A percentile compares a stretch with the other conserved stretches of the same genome.
Conservation (phyloP, 2,888 invertebrate species). For the Aelia acuminata region DNA sequence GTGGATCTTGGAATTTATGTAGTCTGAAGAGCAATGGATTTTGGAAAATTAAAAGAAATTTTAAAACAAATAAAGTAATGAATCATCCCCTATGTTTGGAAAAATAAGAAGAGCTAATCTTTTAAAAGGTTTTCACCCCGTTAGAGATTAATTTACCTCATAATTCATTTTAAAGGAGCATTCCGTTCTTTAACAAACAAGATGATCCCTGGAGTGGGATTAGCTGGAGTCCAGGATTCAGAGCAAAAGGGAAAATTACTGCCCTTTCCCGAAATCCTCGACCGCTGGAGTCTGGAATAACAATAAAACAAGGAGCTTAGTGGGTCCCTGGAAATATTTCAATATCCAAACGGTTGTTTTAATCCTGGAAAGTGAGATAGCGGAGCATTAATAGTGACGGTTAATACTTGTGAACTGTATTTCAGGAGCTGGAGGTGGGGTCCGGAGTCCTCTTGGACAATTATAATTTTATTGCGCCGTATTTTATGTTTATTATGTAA, state of each 20-base stretch:
- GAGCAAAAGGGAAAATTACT: conserved; percentile 43
- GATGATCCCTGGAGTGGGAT: conserved; percentile 41
- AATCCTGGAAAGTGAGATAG: conserved; percentile 29
- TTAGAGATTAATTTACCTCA: conserved; percentile 41
- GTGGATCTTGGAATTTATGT: too few species aligned
- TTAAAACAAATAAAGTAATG: neutral
- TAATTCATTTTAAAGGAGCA: conserved; percentile 32
- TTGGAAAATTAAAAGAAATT: neutral
- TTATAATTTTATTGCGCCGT: conserved; percentile 43
- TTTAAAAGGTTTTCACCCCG: conserved; percentile 30
- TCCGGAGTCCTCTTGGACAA: conserved; percentile 21
- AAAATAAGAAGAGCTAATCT: conserved; percentile 24
- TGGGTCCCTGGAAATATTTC: conserved; percentile 21
- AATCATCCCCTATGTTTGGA: neutral
- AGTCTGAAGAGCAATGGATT: neutral
- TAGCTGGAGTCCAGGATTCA: conserved; percentile 30
- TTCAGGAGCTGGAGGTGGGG: neutral
- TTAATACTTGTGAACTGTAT: conserved; percentile 24
- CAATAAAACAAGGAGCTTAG: conserved; percentile 40
- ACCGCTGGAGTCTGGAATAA: conserved; percentile 29
- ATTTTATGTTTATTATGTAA: conserved; percentile 39
- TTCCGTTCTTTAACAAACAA: conserved; percentile 40
- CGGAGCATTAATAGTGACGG: conserved; percentile 31
- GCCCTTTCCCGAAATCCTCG: neutral
- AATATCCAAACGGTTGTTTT: conserved; percentile 42